These are phyloP conservation scores for Lycaon pictus DNA, from an alignment of 2,113 vertebrate species.

Conservation along the genomic window DNA sequence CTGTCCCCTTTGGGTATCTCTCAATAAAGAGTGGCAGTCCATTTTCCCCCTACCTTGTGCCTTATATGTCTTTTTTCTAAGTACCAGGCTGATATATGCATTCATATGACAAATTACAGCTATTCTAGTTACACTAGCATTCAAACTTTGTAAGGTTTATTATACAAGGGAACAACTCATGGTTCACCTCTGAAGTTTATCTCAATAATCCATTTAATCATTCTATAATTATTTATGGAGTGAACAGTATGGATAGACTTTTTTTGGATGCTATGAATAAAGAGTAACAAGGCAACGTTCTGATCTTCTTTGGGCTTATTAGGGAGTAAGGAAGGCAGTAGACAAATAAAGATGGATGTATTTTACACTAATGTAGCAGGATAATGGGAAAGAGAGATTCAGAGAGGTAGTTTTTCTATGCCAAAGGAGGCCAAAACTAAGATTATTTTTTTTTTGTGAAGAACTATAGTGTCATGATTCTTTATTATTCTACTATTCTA, in stretches of 20 bases:
- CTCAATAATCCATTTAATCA: neutral
- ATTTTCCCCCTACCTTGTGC: accelerated
- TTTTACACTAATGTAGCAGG: neutral
- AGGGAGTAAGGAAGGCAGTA: neutral
- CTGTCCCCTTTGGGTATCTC: neutral
- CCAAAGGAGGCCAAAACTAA: neutral
- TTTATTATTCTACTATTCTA: neutral
- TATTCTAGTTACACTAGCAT: neutral
- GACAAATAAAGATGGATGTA: neutral
- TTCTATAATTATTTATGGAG: neutral
- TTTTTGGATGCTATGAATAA: neutral
- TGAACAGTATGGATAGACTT: neutral
- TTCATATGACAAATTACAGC: neutral
- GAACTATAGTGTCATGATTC: neutral
- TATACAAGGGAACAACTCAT: neutral
- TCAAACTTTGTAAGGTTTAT: neutral
- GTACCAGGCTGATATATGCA: neutral
- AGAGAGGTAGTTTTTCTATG: neutral
- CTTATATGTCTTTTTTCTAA: neutral
- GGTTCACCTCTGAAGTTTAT: neutral
- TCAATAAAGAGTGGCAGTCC: neutral
- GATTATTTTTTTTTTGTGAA: neutral
- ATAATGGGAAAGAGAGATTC: neutral
- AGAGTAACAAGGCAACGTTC: neutral
- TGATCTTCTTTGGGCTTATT: neutral